Base-by-base conservation (phyloP, 1,140 invertebrate species). In the Drosophila murphyi region DNA sequence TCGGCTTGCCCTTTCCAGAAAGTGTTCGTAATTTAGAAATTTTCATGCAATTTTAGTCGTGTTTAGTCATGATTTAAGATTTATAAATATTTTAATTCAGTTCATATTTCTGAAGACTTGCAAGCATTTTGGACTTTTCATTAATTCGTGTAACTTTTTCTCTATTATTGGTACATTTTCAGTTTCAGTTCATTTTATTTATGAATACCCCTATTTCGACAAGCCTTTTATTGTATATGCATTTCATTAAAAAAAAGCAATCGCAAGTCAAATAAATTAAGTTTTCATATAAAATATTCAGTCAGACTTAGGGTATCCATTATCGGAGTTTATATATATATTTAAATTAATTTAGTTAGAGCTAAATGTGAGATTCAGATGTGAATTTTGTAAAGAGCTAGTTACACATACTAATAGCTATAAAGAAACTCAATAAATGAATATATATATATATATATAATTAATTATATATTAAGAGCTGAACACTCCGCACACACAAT, bases 191-290 rank as follows among this genome's bases (percentile, higher is more conserved):
- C 39, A 71, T 77, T 59, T 39, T 67, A 78, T 78, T 78, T 78
- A 64, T 77, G 48, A 51, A 59, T 43, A 4, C 35, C 35, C 10
- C 20, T 1, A 20, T 20, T 20, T 20, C 20, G 20, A 20, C 20
- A 20, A 20, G 20, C 20, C 20, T 20, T 20, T 20, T 20, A 45
- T 6, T 12, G 5, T 12, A 50, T 45, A 35, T 59, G 60, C 63
- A 73, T 78, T 82, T 81, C 54, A 70, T 45, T 20, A 20, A n/a
- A 34, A 64, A 47, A 67, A 48, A 41, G 41, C 65, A 57, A 68
- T 55, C 71, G 52, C 76, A 78, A 83, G 80, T 83, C 82, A 64
- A 56, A 68, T 54, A 71, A 57, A 65, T 68, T 83, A 80, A 67
- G 72, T 57, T 59, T 55, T 54, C 72, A 76, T 55, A 31, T 10